These are phyloP conservation scores for Pseudochirops corinnae DNA, from an alignment of 2,797 vertebrate species.

Conservation along the genomic window DNA sequence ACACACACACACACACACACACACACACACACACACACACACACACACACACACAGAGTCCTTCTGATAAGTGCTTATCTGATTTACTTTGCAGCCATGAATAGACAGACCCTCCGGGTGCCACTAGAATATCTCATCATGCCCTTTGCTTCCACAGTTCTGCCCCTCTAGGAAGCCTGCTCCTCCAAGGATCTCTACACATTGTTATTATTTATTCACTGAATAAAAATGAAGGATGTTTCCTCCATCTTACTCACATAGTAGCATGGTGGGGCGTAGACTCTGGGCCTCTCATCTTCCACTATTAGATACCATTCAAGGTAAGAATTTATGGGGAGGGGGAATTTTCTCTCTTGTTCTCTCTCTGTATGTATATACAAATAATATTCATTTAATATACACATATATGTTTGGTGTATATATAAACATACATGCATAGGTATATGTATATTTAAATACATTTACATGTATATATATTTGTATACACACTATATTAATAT, in stretches of 20 bases:
- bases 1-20: no score
- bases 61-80: slow-evolving; percentile 32
- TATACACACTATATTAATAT: background rate
- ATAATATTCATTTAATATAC: background rate
- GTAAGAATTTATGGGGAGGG: background rate
- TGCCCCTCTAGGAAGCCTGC: slow-evolving; percentile 12
- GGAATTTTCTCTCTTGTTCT: background rate
- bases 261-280: background rate
- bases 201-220: background rate
- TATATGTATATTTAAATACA: background rate
- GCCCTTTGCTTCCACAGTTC: background rate
- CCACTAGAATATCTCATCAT: background rate
- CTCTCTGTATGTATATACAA: background rate
- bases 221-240: background rate
- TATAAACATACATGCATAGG: background rate
- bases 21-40: no score
- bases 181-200: background rate
- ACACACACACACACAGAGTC: background rate
- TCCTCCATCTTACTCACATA: background rate
- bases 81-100: slow-evolving; percentile 31
- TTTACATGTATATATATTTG: background rate
- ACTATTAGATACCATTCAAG: slow-evolving; percentile 8
- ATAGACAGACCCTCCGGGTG: background rate
- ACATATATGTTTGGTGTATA: background rate
- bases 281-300: background rate